phyloP scores from a whole-genome alignment of 2,888 invertebrate genomes.

The Carcina quercana region DNA sequence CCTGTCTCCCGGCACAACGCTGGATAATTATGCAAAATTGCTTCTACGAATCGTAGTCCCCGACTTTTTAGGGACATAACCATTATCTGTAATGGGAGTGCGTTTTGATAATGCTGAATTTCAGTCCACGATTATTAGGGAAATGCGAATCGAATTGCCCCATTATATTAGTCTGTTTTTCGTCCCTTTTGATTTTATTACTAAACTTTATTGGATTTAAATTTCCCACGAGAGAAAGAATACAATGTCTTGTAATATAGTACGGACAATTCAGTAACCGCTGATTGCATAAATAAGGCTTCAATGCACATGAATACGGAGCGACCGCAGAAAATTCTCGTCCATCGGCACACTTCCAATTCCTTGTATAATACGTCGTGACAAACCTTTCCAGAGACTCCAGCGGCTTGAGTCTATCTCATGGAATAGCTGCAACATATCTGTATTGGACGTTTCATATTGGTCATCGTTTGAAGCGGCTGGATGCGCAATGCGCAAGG shows the following conservation, averaged over 20 bases:
- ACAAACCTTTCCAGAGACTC: conserved; percentile 49
- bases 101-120: conserved; percentile 68
- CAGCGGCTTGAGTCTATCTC: conserved; percentile 30
- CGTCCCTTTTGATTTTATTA: conserved; percentile 30
- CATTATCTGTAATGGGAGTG: conserved; percentile 68
- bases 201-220: conserved; percentile 14
- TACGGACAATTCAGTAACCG: conserved; percentile 43
- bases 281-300: conserved; percentile 63
- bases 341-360: conserved; percentile 52
- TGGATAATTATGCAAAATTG: conserved; percentile 72
- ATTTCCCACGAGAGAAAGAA: conserved; percentile 11
- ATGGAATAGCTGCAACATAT: conserved; percentile 37
- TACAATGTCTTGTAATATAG: conserved; percentile 45
- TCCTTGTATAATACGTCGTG: conserved; percentile 52
- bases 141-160: conserved; percentile 40
- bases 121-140: conserved; percentile 60
- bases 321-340: conserved; percentile 59
- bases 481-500: conserved; percentile 34
- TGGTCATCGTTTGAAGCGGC: conserved; percentile 42
- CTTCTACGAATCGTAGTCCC: conserved; percentile 65
- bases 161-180: conserved; percentile 44
- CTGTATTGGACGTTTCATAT: conserved; percentile 35
- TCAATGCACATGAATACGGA: conserved; percentile 46
- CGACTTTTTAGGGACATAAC: conserved; percentile 66
- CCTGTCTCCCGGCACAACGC: conserved; percentile 47